Evolutionary conservation across 2,888 invertebrate genomes (phyloP).

Genomic region (Xestia rhomboidea): DNA sequence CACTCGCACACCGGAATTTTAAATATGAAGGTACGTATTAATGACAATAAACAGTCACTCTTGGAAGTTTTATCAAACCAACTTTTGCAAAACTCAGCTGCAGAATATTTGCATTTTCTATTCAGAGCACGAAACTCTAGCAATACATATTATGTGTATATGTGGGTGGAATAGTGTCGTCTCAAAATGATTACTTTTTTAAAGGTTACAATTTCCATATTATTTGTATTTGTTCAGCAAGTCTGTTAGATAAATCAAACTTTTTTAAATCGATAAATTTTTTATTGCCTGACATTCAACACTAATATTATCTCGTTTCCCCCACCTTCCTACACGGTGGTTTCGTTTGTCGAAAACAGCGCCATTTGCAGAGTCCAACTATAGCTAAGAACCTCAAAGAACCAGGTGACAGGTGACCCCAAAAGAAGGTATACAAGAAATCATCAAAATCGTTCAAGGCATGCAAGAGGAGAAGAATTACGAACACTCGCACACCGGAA

Average conservation of each 20-base stretch:
- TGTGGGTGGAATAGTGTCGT: too few species aligned
- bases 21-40: not conserved
- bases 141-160: too few species aligned
- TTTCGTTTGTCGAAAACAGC: not conserved
- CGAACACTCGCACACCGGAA: not conserved
- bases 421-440: not conserved
- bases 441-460: not conserved
- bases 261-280: not conserved
- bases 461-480: not conserved
- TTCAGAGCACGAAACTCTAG: slow-evolving; percentile 2
- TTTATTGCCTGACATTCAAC: not conserved
- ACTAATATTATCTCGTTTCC: not conserved
- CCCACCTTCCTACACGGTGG: too few species aligned
- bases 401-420: not conserved
- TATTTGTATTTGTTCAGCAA: slow-evolving; percentile 1
- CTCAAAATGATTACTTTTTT: slow-evolving; percentile 25
- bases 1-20: not conserved
- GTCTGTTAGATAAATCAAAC: not conserved
- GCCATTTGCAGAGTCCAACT: not conserved
- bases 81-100: too few species aligned
- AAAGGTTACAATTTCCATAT: slow-evolving; percentile 11
- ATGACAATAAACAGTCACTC: not conserved
- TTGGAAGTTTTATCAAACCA: not conserved
- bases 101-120: not conserved
- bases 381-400: not conserved